Percentiles rank a stretch among this genome's conserved stretches.
Conservation (phyloP, 1,140 invertebrate genomes). For the Micrasema minimum region DNA sequence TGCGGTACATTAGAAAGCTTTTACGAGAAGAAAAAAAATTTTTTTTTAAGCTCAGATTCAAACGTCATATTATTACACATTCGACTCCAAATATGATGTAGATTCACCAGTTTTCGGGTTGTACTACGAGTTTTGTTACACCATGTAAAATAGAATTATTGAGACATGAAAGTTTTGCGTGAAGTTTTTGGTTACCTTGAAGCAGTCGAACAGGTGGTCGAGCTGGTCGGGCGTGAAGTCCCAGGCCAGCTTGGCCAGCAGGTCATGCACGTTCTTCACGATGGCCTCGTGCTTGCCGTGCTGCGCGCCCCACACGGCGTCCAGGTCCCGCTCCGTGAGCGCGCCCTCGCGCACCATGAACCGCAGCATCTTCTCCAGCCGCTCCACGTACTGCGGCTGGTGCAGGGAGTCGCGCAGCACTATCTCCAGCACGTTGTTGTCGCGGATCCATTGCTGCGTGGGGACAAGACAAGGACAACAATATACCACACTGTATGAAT, state of each 20-base stretch:
- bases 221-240: conserved; percentile 97
- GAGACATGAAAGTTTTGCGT: too few species aligned
- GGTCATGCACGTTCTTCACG: conserved; percentile 96
- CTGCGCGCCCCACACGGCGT: conserved; percentile 96
- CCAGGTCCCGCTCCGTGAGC: conserved; percentile 90
- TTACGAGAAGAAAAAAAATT: too few species aligned
- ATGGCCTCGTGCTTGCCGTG: conserved; percentile 95
- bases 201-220: conserved; percentile 97
- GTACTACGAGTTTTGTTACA: too few species aligned
- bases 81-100: too few species aligned
- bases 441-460: conserved; percentile 91
- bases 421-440: conserved; percentile 95
- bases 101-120: too few species aligned
- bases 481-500: too few species aligned
- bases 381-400: conserved; percentile 98
- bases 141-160: too few species aligned
- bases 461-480: too few species aligned
- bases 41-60: too few species aligned
- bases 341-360: conserved; percentile 97
- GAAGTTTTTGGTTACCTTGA: too few species aligned
- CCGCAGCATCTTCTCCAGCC: conserved; percentile 95
- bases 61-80: too few species aligned
- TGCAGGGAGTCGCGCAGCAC: conserved; percentile 95
- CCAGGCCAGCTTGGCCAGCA: conserved; percentile 97
- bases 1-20: too few species aligned